Evolutionary conservation across 35 echinoderm and acorn worm species (phyloP).

Genomic region (Diadema setosum): DNA sequence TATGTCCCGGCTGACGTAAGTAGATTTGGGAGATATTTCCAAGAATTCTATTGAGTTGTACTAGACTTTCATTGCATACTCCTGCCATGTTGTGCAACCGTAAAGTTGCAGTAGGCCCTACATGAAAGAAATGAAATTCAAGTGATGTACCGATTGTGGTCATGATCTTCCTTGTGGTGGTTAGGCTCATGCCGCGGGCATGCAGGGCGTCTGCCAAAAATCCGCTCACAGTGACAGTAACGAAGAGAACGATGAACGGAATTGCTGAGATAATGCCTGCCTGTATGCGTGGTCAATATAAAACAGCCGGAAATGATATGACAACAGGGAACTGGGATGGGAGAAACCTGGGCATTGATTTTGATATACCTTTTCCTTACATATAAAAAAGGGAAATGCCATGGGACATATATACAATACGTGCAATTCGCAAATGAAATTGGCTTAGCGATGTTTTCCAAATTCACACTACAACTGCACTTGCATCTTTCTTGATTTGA

Average conservation of each 20-base stretch:
- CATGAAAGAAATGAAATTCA: neutral
- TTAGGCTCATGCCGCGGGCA: neutral
- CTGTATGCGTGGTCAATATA: too few species aligned
- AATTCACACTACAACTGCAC: too few species aligned
- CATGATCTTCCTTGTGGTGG: neutral
- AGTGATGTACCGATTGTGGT: neutral
- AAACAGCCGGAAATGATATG: too few species aligned
- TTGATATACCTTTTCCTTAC: too few species aligned
- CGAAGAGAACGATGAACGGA: neutral
- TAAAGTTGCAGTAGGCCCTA: neutral
- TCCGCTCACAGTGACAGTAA: neutral
- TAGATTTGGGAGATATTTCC: neutral
- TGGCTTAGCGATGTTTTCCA: too few species aligned
- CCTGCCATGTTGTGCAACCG: neutral
- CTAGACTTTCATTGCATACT: neutral
- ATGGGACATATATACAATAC: too few species aligned
- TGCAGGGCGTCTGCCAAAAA: neutral
- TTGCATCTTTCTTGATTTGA: too few species aligned
- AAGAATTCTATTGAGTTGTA: neutral
- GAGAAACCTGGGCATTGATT: too few species aligned
- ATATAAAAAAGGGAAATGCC: too few species aligned
- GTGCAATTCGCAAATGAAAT: too few species aligned
- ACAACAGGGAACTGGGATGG: too few species aligned
- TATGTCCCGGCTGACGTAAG: neutral
- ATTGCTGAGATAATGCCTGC: neutral